These are phyloP conservation scores for Heliconius ismenius DNA, from an alignment of 2,888 invertebrate species.

Conservation along the genomic window DNA sequence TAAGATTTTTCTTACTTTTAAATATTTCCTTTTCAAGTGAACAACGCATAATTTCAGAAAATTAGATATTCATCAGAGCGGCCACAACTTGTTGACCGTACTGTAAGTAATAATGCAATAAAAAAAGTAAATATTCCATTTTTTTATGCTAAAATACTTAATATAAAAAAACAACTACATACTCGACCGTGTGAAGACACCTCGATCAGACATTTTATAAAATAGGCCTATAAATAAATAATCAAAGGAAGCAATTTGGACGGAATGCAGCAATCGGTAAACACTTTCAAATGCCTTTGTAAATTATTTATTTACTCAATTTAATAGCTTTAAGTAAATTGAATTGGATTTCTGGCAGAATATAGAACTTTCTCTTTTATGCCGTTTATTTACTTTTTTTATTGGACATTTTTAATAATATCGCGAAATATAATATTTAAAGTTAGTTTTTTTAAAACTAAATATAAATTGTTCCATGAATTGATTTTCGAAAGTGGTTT, in stretches of 20 bases:
- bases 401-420: neutral
- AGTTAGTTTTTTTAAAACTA: too few relatives aligned
- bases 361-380: neutral
- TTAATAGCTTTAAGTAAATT: constrained; percentile 9
- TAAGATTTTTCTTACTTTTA: too few relatives aligned
- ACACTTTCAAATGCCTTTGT: constrained; percentile 39
- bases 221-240: constrained; percentile 19
- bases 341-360: neutral
- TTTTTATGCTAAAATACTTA: neutral
- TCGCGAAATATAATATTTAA: too few relatives aligned
- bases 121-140: neutral
- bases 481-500: too few relatives aligned
- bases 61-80: too few relatives aligned
- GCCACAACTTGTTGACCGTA: too few relatives aligned
- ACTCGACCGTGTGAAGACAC: constrained; percentile 4
- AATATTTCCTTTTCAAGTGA: too few relatives aligned
- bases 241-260: constrained; percentile 36
- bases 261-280: constrained; percentile 30
- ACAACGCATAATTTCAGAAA: too few relatives aligned
- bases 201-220: neutral
- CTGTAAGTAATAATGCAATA: neutral
- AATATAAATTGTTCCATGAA: too few relatives aligned
- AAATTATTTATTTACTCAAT: constrained; percentile 28
- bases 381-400: neutral
- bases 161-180: neutral